A percentile compares a stretch with the other conserved stretches of the same genome.
Conservation (phyloP, 2,888 invertebrate species). For the Drosophila dives region DNA sequence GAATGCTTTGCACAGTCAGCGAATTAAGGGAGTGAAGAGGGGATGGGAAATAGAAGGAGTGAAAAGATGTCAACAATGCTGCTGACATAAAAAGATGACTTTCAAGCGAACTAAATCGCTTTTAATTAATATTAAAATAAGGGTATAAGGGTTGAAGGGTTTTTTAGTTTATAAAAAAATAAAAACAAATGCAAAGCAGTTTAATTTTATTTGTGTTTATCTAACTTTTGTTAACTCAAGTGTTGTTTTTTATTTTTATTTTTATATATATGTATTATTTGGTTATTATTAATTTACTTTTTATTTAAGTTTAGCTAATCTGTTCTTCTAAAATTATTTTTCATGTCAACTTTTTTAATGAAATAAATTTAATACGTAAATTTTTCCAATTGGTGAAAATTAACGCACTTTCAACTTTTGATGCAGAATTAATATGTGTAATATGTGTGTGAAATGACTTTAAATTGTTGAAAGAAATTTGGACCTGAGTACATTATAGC, state of each 20-base stretch:
- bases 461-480: too few relatives aligned
- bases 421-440: too few relatives aligned
- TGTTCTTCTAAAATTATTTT: background rate
- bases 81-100: background rate
- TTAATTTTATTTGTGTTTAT: background rate
- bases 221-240: background rate
- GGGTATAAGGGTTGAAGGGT: background rate
- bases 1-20: slow-evolving; percentile 24
- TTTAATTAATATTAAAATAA: background rate
- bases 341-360: too few relatives aligned
- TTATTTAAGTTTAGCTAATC: background rate
- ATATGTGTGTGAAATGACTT: too few relatives aligned
- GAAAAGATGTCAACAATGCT: slow-evolving; percentile 11
- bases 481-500: too few relatives aligned
- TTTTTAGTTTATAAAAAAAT: background rate
- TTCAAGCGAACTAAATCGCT: background rate
- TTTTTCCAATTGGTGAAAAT: too few relatives aligned
- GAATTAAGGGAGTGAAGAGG: background rate
- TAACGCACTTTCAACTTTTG: too few relatives aligned
- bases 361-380: too few relatives aligned
- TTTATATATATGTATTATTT: background rate
- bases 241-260: background rate
- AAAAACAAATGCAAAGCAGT: background rate
- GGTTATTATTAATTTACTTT: background rate
- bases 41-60: slow-evolving; percentile 17